Evolutionary conservation across 2,888 invertebrate genomes (phyloP).

Genomic region (Lottia gigantea): DNA sequence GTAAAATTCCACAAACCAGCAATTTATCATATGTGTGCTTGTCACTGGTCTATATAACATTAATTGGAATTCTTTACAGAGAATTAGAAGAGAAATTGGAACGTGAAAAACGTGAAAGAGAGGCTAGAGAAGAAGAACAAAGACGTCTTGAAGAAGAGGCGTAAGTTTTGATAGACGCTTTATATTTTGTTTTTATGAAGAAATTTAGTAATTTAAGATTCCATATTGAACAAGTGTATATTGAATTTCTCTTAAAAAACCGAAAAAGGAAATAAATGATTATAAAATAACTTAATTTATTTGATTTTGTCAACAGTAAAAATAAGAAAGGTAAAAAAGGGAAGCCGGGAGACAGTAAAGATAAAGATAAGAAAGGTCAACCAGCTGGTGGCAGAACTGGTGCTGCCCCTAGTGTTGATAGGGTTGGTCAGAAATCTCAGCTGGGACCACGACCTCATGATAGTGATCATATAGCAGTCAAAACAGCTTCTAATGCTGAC

Average conservation of each 20-base stretch:
- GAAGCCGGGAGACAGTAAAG: constrained; percentile 37
- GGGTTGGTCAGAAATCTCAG: constrained; percentile 43
- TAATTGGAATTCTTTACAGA: constrained; percentile 32
- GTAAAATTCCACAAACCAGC: too few relatives aligned
- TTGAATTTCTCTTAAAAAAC: not conserved
- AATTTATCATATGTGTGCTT: too few relatives aligned
- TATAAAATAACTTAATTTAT: not conserved
- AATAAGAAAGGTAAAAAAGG: constrained; percentile 42
- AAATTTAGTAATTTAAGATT: not conserved
- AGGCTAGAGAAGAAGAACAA: constrained; percentile 58
- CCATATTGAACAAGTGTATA: not conserved
- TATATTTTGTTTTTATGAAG: too few relatives aligned
- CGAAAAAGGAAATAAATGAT: not conserved
- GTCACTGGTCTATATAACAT: too few relatives aligned
- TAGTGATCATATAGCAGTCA: constrained; percentile 48
- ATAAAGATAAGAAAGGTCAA: constrained; percentile 60
- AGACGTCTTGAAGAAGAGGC: constrained; percentile 62
- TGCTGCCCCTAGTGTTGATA: constrained; percentile 42
- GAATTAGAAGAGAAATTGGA: constrained; percentile 61
- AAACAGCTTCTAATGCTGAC: constrained; percentile 53
- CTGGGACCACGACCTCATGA: constrained; percentile 52
- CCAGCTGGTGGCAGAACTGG: constrained; percentile 46
- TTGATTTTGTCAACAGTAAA: constrained; percentile 8
- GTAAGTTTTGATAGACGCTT: constrained; percentile 39
- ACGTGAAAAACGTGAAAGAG: constrained; percentile 57